phyloP scores from a whole-genome alignment of 2,888 invertebrate genomes.

The Liodrosophila aerea region DNA sequence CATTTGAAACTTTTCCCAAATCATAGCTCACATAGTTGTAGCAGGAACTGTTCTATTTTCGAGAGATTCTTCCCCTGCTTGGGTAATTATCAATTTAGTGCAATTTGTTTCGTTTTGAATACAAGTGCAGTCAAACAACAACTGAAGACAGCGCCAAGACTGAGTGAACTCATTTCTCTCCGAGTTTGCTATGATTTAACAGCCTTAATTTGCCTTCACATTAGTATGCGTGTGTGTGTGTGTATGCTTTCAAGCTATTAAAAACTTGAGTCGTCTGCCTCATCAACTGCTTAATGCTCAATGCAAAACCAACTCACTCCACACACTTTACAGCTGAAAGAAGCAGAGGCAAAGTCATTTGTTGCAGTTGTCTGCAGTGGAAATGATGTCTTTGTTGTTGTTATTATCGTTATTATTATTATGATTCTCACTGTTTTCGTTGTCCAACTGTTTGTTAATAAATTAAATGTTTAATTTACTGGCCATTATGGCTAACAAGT shows the following conservation, averaged over 20 bases:
- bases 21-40: too few relatives aligned
- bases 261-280: conserved; percentile 65
- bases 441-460: conserved; percentile 67
- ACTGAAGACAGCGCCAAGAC: conserved; percentile 12
- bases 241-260: conserved; percentile 68
- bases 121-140: conserved; percentile 34
- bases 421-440: conserved; percentile 27
- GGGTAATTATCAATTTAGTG: conserved; percentile 75
- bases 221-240: conserved; percentile 16
- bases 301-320: conserved; percentile 50
- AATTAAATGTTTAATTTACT: conserved; percentile 75
- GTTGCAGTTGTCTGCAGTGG: conserved; percentile 37
- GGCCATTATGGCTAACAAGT: conserved; percentile 67
- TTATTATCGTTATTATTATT: conserved; percentile 15
- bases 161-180: conserved; percentile 27
- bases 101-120: conserved; percentile 66
- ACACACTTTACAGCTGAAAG: conserved; percentile 31
- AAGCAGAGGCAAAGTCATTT: conserved; percentile 30
- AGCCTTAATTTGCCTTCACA: conserved; percentile 64
- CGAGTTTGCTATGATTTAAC: conserved; percentile 52
- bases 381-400: conserved; percentile 24
- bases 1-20: too few relatives aligned
- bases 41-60: too few relatives aligned
- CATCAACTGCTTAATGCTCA: conserved; percentile 54
- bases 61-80: background rate